A percentile compares a stretch with the other conserved stretches of the same genome.
These are phyloP conservation scores for Seira musarum DNA, from an alignment of 2,888 invertebrate species.

Conservation along the genomic window DNA sequence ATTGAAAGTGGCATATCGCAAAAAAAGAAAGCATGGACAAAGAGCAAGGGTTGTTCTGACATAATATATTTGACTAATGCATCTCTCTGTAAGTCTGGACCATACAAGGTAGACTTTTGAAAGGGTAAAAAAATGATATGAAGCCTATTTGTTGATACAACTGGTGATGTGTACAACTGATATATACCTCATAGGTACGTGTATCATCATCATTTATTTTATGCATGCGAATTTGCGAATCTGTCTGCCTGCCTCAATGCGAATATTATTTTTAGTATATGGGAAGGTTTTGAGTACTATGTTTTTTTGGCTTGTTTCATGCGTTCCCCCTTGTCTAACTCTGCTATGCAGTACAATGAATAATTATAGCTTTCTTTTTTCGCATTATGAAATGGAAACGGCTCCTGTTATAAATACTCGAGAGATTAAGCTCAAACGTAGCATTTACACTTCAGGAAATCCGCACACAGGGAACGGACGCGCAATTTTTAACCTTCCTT, in stretches of 20 bases:
- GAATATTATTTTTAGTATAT: neutral
- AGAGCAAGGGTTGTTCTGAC: no score
- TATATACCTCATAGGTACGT: slow-evolving; percentile 1
- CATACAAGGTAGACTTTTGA: no score
- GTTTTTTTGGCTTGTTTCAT: slow-evolving; percentile 15
- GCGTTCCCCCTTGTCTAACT: neutral
- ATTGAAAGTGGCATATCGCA: neutral
- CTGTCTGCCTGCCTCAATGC: slow-evolving; percentile 2
- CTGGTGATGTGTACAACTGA: neutral
- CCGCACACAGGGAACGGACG: neutral
- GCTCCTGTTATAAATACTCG: slow-evolving; percentile 32
- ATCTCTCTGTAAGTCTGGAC: no score
- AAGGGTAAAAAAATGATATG: neutral
- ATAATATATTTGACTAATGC: no score
- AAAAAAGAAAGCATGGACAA: neutral
- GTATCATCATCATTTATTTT: neutral
- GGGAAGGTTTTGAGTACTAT: slow-evolving; percentile 8
- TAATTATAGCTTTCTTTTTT: slow-evolving; percentile 20
- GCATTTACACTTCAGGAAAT: slow-evolving; percentile 33
- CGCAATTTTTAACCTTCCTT: neutral
- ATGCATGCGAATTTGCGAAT: neutral
- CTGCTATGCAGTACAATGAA: neutral
- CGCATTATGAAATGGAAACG: slow-evolving; percentile 16
- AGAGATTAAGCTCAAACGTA: slow-evolving; percentile 6
- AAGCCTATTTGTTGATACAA: neutral